Percentiles rank a stretch among this genome's conserved stretches.
Conservation (phyloP, 1,140 invertebrate genomes). For the Babylonia areolata region DNA sequence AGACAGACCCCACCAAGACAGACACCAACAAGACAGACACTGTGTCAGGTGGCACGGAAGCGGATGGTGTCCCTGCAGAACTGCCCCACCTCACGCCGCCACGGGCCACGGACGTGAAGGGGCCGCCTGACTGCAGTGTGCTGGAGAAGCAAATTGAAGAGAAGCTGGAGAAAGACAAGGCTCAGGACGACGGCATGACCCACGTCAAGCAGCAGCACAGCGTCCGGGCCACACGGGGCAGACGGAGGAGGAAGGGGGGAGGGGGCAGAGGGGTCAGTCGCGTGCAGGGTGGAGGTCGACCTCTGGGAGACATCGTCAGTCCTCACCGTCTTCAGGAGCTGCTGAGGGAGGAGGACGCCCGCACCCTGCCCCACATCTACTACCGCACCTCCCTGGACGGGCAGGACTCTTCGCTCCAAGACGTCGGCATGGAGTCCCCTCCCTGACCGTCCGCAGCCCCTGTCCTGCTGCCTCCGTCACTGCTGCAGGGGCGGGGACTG, state of each 20-base stretch:
- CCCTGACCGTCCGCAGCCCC: not conserved
- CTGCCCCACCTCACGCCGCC: not conserved
- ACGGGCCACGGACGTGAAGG: not conserved
- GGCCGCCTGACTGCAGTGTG: not conserved
- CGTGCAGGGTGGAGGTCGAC: not conserved
- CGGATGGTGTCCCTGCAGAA: not conserved
- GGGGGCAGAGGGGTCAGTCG: not conserved
- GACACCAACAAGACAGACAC: not conserved
- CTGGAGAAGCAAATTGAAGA: slow-evolving; percentile 14
- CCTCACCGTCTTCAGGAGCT: slow-evolving; percentile 17
- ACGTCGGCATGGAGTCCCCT: not conserved
- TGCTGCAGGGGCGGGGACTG: not conserved
- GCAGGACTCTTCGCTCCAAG: not conserved
- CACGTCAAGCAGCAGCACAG: not conserved
- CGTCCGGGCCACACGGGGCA: not conserved
- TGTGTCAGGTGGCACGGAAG: not conserved
- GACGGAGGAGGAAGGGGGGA: not conserved
- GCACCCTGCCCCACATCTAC: not conserved
- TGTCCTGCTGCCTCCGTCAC: not conserved
- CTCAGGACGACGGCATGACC: not conserved
- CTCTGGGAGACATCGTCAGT: slow-evolving; percentile 29
- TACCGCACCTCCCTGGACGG: not conserved
- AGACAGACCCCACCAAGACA: not conserved
- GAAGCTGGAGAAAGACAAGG: not conserved
- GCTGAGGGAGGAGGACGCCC: not conserved